Base-by-base conservation (phyloP, 2,888 invertebrate genomes). In the Melieria omissa region DNA sequence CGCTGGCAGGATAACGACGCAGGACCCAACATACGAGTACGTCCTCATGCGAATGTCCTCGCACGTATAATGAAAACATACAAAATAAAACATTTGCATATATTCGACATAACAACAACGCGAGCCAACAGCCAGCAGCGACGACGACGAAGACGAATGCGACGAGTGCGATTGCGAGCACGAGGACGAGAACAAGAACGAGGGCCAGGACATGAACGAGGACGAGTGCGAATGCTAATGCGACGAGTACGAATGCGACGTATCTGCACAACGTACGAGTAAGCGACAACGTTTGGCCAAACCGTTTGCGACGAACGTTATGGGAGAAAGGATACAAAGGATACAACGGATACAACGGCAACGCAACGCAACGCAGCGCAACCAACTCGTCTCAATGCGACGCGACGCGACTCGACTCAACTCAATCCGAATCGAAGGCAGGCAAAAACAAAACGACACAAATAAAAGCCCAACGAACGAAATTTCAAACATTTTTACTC, bases 31-130 rank as follows among this genome's bases (percentile, higher is more conserved):
- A 58, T 58, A 58, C 42, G 58, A 58, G 10, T 10, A 12, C 41
- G 58, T 16, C 41, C 29, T 16, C 8, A 42, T 41, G 42, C 10
- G 42, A 42, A 41, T 58, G 58, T 41, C 4, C 4, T 55, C 66
- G 9, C 81, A 81, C 81, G 81, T 82, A 65, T 72, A 74, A 75
- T 73, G 69, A 71, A 74, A 75, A 72, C 74, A 74, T 71, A 75
- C 71, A 73, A 75, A 62, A 72, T 70, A 73, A 71, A 73, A 74
- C 72, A 74, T 74, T 72, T 74, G 72, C 74, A 74, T 65, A 70
- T 60, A 74, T 69, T 61, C 60, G 67, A 61, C 64, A 70, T 65
- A 62, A 41, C 58, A 62, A 63, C 58, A 54, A 42, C 29, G 29
- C 29, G 29, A 29, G 29, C 29, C 16, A 16, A 16, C 16, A 16